Base-by-base conservation (phyloP, 2,888 invertebrate species). In the Euproctis similis region DNA sequence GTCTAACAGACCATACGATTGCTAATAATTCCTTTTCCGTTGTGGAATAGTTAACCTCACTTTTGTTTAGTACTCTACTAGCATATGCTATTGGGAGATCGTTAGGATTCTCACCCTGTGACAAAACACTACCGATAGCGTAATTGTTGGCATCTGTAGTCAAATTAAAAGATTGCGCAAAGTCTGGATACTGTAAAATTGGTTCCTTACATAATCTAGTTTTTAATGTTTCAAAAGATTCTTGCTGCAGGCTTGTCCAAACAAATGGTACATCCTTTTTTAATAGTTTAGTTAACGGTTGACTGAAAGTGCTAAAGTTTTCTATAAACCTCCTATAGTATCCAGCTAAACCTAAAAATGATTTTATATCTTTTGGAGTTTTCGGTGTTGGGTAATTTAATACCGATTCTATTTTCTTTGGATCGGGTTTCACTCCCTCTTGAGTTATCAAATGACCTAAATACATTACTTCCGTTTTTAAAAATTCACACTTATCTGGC, bases 11-110 rank as follows among this genome's bases (percentile, higher is more conserved):
- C 39, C 39, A 42, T 3, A 36, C 27, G 11, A 38, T 29, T 3
- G 40, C 34, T 20, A 31, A 12, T 5, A 40, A 14, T 27, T 39
- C 37, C 16, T 41, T 39, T 12, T 40, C 22, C 5, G 36, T 40
- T 1, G 24, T 30, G 8, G 39, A 39, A 12, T 40, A 36, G 11
- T 30, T 34, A 26, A 10, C 9, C 22, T 42, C 39, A 2, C 32
- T 19, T 25, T 28, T 28, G 18, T 37, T 31, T 13, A 37, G 23
- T 1, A n/a, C 2, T n/a, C 33, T n/a, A 23, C 37, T 37, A 0
- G 37, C 31, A 13, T 20, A 20, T 8, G 20, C 20, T 4, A 20
- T 10, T 4, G 20, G 20, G 2, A 4, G 8, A 8, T 2, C 3
- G 6, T 20, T n/a, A 2, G 8, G 4, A 9, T 20, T 20, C n/a